Percentiles rank a stretch among this genome's conserved stretches.
Evolutionary conservation across 2,797 vertebrate species (phyloP).

Genomic region (Rhinatrema bivittatum): DNA sequence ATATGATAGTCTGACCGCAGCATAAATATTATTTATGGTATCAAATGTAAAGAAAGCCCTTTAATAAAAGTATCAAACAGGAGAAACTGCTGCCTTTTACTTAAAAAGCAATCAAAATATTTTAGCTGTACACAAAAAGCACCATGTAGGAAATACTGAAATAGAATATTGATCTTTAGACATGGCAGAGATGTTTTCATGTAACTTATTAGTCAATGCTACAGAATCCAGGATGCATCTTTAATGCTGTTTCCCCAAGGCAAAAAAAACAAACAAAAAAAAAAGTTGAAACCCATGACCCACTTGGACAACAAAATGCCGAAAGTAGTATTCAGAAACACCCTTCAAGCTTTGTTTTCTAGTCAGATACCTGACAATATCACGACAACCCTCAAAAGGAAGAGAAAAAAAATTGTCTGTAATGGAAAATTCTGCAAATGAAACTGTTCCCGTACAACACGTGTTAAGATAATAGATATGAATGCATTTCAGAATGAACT

Average conservation of each 20-base stretch:
- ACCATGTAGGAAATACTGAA: slow-evolving; percentile 47
- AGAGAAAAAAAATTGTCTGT: slow-evolving; percentile 14
- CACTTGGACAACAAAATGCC: background rate
- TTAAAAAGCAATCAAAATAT: slow-evolving; percentile 40
- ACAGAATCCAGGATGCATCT: slow-evolving; percentile 36
- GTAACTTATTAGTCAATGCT: slow-evolving; percentile 38
- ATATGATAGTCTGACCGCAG: too few species aligned
- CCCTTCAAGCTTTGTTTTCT: slow-evolving; percentile 29
- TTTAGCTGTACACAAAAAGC: slow-evolving; percentile 53
- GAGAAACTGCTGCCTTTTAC: slow-evolving; percentile 39
- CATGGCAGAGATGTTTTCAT: slow-evolving; percentile 33
- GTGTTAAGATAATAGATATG: slow-evolving; percentile 32
- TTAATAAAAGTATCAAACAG: slow-evolving; percentile 24
- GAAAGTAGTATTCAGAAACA: slow-evolving; percentile 24
- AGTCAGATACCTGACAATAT: slow-evolving; percentile 25
- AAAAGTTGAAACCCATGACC: slow-evolving; percentile 23
- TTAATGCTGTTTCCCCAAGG: slow-evolving; percentile 27
- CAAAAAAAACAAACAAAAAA: slow-evolving; percentile 30
- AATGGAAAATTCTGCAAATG: slow-evolving; percentile 22
- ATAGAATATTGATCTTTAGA: slow-evolving; percentile 46
- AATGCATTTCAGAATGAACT: slow-evolving; percentile 57
- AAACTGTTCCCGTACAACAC: slow-evolving; percentile 21
- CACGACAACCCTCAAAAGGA: slow-evolving; percentile 20
- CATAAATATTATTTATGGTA: too few species aligned
- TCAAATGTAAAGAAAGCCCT: slow-evolving; percentile 11